These are phyloP conservation scores for Hirtodrosophila histrioides DNA, from an alignment of 2,888 invertebrate genomes.

Conservation along the genomic window DNA sequence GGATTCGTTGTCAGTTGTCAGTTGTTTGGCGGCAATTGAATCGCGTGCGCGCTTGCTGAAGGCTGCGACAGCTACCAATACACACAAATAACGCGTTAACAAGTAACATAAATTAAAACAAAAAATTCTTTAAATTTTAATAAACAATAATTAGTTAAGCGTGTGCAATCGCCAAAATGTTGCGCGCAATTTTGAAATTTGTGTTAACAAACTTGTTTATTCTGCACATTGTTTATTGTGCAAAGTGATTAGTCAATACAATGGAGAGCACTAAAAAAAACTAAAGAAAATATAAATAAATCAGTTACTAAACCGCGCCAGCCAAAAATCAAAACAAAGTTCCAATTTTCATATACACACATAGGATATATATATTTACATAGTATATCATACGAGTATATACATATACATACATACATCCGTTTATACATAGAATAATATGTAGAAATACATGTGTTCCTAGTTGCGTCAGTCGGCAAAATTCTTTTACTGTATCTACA, in stretches of 20 bases:
- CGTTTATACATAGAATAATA: too few relatives aligned
- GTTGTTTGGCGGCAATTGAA: constrained; percentile 71
- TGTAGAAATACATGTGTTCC: constrained; percentile 10
- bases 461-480: constrained; percentile 28
- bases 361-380: constrained; percentile 9
- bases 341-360: constrained; percentile 9
- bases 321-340: constrained; percentile 31
- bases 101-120: constrained; percentile 24
- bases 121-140: constrained; percentile 1
- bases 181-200: too few relatives aligned
- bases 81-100: constrained; percentile 22
- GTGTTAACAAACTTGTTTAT: constrained; percentile 46
- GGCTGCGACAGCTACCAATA: constrained; percentile 47
- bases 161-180: not conserved
- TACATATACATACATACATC: constrained; percentile 11
- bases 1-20: constrained; percentile 44
- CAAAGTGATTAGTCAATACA: constrained; percentile 24
- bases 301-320: constrained; percentile 45
- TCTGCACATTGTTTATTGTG: constrained; percentile 30
- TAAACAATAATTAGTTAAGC: not conserved
- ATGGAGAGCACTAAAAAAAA: constrained; percentile 22
- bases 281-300: constrained; percentile 57
- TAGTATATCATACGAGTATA: constrained; percentile 25
- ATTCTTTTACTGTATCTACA: constrained; percentile 15
- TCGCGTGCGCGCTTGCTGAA: constrained; percentile 67